phyloP scores from a whole-genome alignment of 2,888 invertebrate species.

The Norana najaformis region DNA sequence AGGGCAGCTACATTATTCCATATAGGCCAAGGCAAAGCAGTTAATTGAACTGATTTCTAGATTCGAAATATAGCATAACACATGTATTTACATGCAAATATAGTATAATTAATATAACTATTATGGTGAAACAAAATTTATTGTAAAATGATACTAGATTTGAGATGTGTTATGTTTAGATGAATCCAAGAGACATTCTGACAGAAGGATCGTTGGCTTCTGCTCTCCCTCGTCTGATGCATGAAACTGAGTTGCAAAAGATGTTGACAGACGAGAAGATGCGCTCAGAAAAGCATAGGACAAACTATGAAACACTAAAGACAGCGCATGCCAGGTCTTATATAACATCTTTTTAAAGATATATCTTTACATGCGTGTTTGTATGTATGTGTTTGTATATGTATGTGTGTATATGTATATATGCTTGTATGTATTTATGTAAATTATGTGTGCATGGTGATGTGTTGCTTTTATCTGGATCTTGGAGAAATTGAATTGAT shows the following conservation, averaged over 20 bases:
- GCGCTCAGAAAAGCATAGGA: constrained; percentile 59
- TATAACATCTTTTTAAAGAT: not conserved
- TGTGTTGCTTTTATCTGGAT: not conserved
- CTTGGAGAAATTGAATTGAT: not conserved
- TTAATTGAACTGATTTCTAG: no score
- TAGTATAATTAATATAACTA: not conserved
- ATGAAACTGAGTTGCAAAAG: constrained; percentile 61
- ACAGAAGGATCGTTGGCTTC: constrained; percentile 38
- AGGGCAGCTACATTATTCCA: no score
- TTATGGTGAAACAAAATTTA: not conserved
- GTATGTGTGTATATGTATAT: not conserved
- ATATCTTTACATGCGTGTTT: no score
- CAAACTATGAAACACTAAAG: constrained; percentile 60
- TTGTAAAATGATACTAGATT: not conserved
- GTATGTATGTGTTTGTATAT: not conserved
- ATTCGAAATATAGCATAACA: not conserved
- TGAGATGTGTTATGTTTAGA: not conserved
- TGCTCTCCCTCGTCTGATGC: constrained; percentile 50
- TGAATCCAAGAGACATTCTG: constrained; percentile 10
- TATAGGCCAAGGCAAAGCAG: no score
- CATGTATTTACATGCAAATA: not conserved
- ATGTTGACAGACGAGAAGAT: constrained; percentile 60
- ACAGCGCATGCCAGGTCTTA: constrained; percentile 58
- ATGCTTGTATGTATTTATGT: not conserved
- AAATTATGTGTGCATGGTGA: not conserved